Percentiles rank a stretch among this genome's conserved stretches.
phyloP scores from a whole-genome alignment of 1,140 invertebrate genomes.

The Drosophila bifasciata region DNA sequence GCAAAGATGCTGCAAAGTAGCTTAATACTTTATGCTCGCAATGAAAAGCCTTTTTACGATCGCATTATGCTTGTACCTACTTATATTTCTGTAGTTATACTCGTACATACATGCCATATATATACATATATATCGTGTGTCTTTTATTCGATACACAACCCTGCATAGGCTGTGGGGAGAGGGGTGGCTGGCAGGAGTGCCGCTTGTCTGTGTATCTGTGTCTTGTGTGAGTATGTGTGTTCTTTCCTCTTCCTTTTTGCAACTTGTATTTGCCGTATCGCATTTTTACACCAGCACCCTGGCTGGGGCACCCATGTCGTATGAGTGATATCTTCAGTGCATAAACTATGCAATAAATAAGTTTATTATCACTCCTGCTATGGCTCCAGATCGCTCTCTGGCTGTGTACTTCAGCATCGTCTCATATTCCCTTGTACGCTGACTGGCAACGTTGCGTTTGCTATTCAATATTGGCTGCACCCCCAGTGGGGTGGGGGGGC shows the following conservation, averaged over 20 bases:
- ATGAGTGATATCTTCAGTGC: conserved; percentile 72
- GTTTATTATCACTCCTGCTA: conserved; percentile 63
- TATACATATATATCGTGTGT: conserved; percentile 32
- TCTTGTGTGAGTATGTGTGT: too few species aligned
- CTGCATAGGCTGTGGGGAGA: too few species aligned
- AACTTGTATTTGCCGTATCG: conserved; percentile 61
- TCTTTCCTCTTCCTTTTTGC: not conserved
- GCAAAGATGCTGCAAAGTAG: conserved; percentile 82
- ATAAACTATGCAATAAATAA: conserved; percentile 81
- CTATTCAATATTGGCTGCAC: conserved; percentile 17
- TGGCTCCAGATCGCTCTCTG: not conserved
- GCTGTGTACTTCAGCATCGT: too few species aligned
- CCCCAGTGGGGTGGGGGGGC: not conserved
- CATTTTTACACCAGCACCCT: conserved; percentile 74
- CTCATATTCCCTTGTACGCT: conserved; percentile 18
- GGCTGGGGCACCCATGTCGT: conserved; percentile 62
- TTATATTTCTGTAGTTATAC: conserved; percentile 70
- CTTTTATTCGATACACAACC: conserved; percentile 66
- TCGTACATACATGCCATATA: too few species aligned
- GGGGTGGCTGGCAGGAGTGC: too few species aligned
- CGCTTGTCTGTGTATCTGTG: too few species aligned
- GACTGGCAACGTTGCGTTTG: conserved; percentile 3
- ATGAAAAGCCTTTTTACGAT: conserved; percentile 82
- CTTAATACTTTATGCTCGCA: conserved; percentile 82
- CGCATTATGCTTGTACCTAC: conserved; percentile 78